Conservation (phyloP, 2,113 vertebrate genomes). For the Microtus montanus region DNA sequence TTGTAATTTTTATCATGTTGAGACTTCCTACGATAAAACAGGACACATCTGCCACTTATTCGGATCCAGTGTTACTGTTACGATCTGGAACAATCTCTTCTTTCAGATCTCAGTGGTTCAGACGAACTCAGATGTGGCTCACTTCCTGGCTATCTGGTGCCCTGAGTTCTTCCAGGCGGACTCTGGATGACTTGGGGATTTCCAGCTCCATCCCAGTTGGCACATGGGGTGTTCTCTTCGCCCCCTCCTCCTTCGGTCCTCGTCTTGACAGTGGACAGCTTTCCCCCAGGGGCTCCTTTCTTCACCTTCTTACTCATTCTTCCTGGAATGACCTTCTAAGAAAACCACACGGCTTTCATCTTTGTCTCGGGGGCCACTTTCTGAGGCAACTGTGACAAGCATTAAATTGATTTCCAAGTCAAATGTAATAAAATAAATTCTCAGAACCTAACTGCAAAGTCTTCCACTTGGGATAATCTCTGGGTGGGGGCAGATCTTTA, state of each 20-base stretch:
- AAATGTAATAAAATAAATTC: conserved; percentile 42
- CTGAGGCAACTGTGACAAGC: conserved; percentile 27
- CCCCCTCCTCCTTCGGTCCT: no score
- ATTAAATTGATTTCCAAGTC: conserved; percentile 26
- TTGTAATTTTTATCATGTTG: conserved; percentile 8
- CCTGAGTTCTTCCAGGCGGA: not conserved
- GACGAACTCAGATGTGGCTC: not conserved
- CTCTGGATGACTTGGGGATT: not conserved
- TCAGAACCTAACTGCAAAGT: conserved; percentile 34
- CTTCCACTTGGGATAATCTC: not conserved
- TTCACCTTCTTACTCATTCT: not conserved
- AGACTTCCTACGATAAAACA: not conserved
- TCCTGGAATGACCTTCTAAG: conserved; percentile 1
- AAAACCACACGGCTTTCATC: conserved; percentile 29
- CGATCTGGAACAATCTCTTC: not conserved
- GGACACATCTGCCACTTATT: not conserved
- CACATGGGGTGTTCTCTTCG: not conserved
- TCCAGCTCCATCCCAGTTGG: not conserved
- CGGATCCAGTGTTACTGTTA: not conserved
- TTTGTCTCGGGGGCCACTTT: conserved; percentile 41
- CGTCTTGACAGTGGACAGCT: not conserved
- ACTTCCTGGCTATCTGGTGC: not conserved
- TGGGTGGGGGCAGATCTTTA: not conserved
- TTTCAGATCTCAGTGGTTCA: not conserved
- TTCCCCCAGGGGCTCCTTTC: not conserved